Evolutionary conservation across 2,113 vertebrate species (phyloP).

Genomic region (Silurus glanis): DNA sequence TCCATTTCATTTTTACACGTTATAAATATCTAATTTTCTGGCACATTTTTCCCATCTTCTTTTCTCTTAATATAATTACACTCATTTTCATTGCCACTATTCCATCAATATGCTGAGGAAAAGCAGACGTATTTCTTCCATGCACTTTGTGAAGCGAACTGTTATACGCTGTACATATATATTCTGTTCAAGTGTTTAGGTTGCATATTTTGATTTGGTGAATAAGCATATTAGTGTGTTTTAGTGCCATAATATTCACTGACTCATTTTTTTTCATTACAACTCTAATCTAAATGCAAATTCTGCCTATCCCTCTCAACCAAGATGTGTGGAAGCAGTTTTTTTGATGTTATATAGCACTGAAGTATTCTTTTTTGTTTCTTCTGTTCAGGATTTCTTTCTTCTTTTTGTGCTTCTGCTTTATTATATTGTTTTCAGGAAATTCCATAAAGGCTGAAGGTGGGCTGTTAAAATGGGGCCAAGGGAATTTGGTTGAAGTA

Average conservation of each 20-base stretch:
- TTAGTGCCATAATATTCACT: slow-evolving; percentile 69
- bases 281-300: slow-evolving; percentile 82
- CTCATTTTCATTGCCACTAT: neutral
- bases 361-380: neutral
- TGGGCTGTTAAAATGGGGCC: slow-evolving; percentile 59
- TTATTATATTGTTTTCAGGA: slow-evolving; percentile 34
- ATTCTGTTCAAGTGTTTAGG: slow-evolving; percentile 63
- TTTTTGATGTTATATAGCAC: slow-evolving; percentile 65
- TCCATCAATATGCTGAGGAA: neutral
- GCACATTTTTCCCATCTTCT: neutral
- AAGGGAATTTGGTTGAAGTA: slow-evolving; percentile 38
- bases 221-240: slow-evolving; percentile 68
- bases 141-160: slow-evolving; percentile 20
- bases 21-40: neutral
- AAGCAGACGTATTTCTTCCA: neutral
- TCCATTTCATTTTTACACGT: neutral
- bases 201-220: slow-evolving; percentile 65
- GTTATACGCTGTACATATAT: slow-evolving; percentile 22
- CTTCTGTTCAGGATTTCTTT: neutral
- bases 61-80: neutral
- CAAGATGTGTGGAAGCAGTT: slow-evolving; percentile 57
- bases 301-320: slow-evolving; percentile 69
- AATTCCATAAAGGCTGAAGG: slow-evolving; percentile 57
- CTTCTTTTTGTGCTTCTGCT: neutral
- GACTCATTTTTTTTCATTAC: slow-evolving; percentile 74